These are phyloP conservation scores for Acleris literana DNA, from an alignment of 2,888 invertebrate species.

Conservation along the genomic window DNA sequence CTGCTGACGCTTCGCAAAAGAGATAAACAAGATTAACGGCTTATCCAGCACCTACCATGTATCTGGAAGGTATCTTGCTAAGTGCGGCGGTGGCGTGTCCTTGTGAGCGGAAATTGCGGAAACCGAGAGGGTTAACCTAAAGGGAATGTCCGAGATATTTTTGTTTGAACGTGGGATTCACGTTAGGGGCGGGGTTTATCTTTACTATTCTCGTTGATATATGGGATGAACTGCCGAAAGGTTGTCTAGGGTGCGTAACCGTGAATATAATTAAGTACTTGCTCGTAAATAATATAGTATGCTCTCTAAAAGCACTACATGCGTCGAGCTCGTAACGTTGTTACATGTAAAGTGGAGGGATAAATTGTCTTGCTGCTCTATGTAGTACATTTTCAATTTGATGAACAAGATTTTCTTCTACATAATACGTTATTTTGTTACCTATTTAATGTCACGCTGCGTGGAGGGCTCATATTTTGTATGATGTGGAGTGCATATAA, in stretches of 20 bases:
- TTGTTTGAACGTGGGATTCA: conserved; percentile 63
- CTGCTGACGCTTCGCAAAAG: conserved; percentile 48
- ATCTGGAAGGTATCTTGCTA: conserved; percentile 46
- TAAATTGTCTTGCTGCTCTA: conserved; percentile 12
- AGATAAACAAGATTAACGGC: conserved; percentile 66
- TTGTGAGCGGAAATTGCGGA: conserved; percentile 57
- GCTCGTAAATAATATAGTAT: conserved; percentile 13
- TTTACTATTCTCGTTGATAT: conserved; percentile 50
- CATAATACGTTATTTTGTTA: not conserved
- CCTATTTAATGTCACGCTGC: conserved; percentile 9
- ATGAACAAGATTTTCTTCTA: conserved; percentile 12
- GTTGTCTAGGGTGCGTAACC: conserved; percentile 14
- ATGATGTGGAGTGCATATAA: not conserved
- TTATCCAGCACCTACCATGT: conserved; percentile 52
- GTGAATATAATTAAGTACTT: conserved; percentile 24
- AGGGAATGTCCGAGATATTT: conserved; percentile 57
- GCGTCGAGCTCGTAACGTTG: conserved; percentile 4
- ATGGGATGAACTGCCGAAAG: conserved; percentile 43
- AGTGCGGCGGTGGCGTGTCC: conserved; percentile 42
- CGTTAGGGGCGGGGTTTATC: conserved; percentile 58
- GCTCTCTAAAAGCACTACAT: conserved; percentile 19
- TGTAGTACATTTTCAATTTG: conserved; percentile 15
- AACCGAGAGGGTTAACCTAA: conserved; percentile 50
- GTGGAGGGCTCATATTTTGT: conserved; percentile 19
- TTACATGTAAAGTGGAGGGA: conserved; percentile 12